Evolutionary conservation across 37 sponge, comb jelly and placozoan species (phyloP).

Genomic region (Oopsacas minuta): DNA sequence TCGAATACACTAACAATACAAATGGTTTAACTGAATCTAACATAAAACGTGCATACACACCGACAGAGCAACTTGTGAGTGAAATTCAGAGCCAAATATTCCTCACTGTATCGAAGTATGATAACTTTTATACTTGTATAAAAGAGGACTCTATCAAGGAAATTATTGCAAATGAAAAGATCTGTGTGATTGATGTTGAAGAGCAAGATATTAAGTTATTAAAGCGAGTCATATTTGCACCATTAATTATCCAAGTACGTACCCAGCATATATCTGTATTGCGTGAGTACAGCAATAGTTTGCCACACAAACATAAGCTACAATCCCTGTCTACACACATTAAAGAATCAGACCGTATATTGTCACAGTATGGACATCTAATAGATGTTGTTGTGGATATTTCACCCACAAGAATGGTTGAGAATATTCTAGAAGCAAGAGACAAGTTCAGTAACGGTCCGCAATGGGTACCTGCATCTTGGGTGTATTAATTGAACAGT

Average conservation of each 20-base stretch:
- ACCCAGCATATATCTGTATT: not conserved
- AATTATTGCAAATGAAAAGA: not conserved
- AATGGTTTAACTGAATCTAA: not conserved
- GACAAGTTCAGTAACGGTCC: not conserved
- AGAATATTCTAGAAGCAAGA: constrained; percentile 3
- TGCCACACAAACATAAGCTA: not conserved
- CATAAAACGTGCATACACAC: not conserved
- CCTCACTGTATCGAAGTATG: not conserved
- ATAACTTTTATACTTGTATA: not conserved
- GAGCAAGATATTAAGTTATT: not conserved
- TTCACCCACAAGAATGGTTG: not conserved
- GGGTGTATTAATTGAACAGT: not conserved
- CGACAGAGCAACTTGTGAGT: not conserved
- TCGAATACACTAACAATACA: not conserved
- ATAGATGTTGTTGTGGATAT: constrained; percentile 4
- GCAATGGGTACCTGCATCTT: not conserved
- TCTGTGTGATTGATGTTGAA: not conserved
- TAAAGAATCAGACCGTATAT: not conserved
- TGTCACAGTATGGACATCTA: constrained; percentile 5
- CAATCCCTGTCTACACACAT: not conserved
- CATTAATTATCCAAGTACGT: not conserved
- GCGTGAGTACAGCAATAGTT: not conserved
- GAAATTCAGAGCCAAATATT: not conserved
- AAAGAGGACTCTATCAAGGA: not conserved
- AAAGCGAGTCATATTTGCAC: not conserved